A percentile compares a stretch with the other conserved stretches of the same genome.
Evolutionary conservation across 2,797 vertebrate species (phyloP).

Genomic region (Tenualosa thibaudeaui): DNA sequence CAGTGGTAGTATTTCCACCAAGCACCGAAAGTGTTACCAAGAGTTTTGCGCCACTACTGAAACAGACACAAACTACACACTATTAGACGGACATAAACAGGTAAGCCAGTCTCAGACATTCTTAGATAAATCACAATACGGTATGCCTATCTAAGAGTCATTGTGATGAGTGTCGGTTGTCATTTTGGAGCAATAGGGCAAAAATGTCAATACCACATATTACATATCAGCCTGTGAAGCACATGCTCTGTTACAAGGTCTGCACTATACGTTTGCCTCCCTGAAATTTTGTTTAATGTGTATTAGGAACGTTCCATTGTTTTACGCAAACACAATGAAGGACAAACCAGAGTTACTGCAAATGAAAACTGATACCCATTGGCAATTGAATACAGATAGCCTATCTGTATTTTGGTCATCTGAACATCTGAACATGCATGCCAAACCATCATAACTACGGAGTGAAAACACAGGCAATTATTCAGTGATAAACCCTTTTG

Average conservation of each 20-base stretch:
- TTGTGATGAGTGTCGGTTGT: neutral
- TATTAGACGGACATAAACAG: neutral
- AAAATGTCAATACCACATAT: neutral
- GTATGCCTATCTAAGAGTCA: neutral
- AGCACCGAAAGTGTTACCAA: neutral
- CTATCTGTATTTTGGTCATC: conserved; percentile 9
- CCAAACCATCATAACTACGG: neutral
- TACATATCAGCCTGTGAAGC: neutral
- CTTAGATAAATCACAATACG: neutral
- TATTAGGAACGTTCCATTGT: neutral
- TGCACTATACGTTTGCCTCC: neutral
- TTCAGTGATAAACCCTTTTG: neutral
- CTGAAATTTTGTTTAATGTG: neutral
- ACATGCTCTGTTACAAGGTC: neutral
- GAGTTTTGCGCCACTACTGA: neutral
- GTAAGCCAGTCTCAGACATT: neutral
- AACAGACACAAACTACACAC: neutral
- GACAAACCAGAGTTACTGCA: neutral
- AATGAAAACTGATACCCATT: neutral
- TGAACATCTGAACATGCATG: conserved; percentile 1
- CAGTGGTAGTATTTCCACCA: neutral
- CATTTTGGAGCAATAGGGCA: neutral
- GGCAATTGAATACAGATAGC: neutral
- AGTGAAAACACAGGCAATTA: conserved; percentile 8
- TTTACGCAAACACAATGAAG: neutral